Percentiles rank a stretch among this genome's conserved stretches.
Conservation (phyloP, 2,888 invertebrate genomes). For the Drosophila mimica region DNA sequence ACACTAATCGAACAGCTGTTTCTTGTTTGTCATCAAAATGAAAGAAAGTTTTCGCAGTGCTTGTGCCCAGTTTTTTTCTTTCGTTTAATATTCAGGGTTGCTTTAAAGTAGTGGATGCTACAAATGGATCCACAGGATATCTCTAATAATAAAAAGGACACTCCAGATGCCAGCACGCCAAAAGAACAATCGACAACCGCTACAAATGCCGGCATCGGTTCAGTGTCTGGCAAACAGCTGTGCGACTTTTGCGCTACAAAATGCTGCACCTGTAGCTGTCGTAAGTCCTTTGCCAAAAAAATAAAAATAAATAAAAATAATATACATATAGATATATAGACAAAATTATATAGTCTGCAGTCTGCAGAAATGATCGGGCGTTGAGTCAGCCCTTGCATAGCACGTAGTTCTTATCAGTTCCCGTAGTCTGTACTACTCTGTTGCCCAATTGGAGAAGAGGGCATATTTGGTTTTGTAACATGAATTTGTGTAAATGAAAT, state of each 20-base stretch:
- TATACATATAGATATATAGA: no score
- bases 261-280: conserved; percentile 46
- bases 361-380: not conserved
- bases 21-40: conserved; percentile 10
- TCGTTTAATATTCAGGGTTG: not conserved
- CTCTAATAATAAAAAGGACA: not conserved
- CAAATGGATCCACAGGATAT: conserved; percentile 21
- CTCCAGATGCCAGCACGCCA: not conserved
- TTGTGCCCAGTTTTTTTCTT: not conserved
- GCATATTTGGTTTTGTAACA: not conserved
- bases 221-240: conserved; percentile 29
- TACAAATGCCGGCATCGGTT: conserved; percentile 17
- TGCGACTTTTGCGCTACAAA: conserved; percentile 25
- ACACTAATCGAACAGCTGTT: conserved; percentile 47
- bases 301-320: not conserved
- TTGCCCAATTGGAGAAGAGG: not conserved
- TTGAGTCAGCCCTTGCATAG: not conserved
- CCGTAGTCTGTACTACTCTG: not conserved
- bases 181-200: not conserved
- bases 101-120: not conserved
- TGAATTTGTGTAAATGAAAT: no score
- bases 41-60: not conserved
- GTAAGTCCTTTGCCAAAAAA: conserved; percentile 41
- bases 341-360: not conserved
- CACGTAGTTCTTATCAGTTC: not conserved